Evolutionary conservation across 2,888 invertebrate genomes (phyloP), one percentile per base, ranked within the genome.

Genomic region (Frankliniella fusca): DNA sequence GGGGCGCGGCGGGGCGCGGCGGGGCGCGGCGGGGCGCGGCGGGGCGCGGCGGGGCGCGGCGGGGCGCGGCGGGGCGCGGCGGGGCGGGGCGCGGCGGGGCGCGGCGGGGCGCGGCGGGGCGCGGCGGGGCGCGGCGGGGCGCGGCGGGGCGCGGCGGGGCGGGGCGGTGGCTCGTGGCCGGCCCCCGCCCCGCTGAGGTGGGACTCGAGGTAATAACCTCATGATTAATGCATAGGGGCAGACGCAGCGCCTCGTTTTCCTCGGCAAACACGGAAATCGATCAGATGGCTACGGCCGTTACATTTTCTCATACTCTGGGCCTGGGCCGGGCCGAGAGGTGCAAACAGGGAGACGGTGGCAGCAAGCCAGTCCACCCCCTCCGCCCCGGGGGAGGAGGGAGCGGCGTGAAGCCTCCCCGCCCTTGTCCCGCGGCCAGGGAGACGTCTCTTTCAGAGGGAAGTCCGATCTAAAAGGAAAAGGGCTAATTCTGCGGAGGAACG

Each of bases 251-350:
- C 20, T 23, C 70, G 70, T 70, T 70, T 70, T 70, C 70, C 70
- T 70, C 70, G 70, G 70, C 70, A 70, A 70, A 70, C 70, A 70
- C 70, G 70, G 23, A 70, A 70, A 70, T 70, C 70, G 70, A 70
- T 70, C n/a, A 70, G 70, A 18, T 54, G n/a, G n/a, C n/a, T n/a
- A n/a, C 54, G 54, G 54, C 54, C 54, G 54, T 18, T 18, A 18
- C 18, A 15, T 2, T 54, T 54, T 54, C 54, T 54, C 54, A 54
- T 54, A 54, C 54, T 54, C 54, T n/a, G n/a, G 50, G 10, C 50
- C 50, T 15, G 54, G 18, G 54, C 54, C n/a, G n/a, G n/a, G n/a
- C n/a, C n/a, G 50, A 50, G 50, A 15, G 50, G 10, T 15, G 50
- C 10, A 50, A 9, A 50, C 50, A 20, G 54, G 15, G 15, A 20